Base-by-base conservation (phyloP, 2,888 invertebrate genomes). In the Lasioglossum vierecki region DNA sequence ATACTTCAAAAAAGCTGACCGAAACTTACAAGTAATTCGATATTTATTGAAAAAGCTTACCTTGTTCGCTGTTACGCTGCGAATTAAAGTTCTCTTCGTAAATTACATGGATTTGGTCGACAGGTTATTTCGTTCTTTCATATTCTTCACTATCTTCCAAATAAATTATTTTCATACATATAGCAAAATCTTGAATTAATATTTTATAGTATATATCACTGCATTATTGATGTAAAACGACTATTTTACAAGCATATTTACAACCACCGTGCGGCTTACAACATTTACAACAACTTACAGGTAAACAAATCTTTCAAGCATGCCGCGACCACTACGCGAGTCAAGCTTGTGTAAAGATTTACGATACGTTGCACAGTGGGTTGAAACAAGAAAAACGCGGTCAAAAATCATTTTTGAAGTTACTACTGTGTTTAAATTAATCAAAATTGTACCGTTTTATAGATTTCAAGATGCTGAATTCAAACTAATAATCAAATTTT, bases 1-100 rank as follows among this genome's bases (percentile, higher is more conserved):
- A 79, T 84, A 79, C n/a, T 79, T 79, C 35, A 35, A 75, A 84
- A 41, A 15, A 18, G 30, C 6, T 60, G 44, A 63, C 18, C 15
- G 39, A n/a, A 13, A 4, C 15, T 82, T 57, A 11, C 15, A 30
- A 79, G 6, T 13, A 15, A 44, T 57, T 11, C 46, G 73, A 22
- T 22, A 44, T 73, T 53, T 66, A 6, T 66, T 44, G 5, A 30
- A 66, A 41, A 11, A 46, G 6, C 6, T 13, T 44, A 46, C 60
- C 35, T 15, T 63, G n/a, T 4, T 71, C 13, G 6, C 1, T n/a
- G 53, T 44, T 41, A 22, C 18, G 13, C 35, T 53, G 41, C 41
- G 15, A 8, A 35, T 4, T 18, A 3, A 4, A 0, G 13, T 5
- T 18, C 35, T 8, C 30, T 44, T 57, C 9, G 1, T 15, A 13